Conservation (phyloP, 2,888 invertebrate species). For the Meganola albula region DNA sequence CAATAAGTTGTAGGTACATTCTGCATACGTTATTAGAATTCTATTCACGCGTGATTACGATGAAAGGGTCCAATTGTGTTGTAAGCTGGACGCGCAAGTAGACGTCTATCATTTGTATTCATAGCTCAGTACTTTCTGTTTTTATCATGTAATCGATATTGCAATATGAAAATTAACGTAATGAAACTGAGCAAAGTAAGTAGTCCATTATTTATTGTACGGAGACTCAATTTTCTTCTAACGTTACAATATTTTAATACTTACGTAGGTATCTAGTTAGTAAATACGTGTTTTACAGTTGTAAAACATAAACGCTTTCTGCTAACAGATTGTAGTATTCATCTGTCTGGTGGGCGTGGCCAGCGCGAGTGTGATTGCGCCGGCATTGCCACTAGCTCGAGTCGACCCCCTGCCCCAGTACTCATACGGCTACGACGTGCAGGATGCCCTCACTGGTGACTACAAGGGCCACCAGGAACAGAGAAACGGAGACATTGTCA, state of each 20-base stretch:
- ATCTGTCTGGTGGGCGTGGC: conserved; percentile 58
- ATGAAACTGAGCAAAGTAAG: no score
- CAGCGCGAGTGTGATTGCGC: conserved; percentile 55
- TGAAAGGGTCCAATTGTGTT: conserved; percentile 29
- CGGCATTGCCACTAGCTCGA: conserved; percentile 49
- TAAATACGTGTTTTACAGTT: no score
- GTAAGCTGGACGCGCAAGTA: conserved; percentile 26
- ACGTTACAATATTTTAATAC: no score
- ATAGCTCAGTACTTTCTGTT: conserved; percentile 20
- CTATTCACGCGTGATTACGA: conserved; percentile 31
- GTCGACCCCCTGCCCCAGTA: conserved; percentile 73
- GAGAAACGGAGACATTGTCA: conserved; percentile 76
- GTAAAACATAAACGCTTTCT: no score
- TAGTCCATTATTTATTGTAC: conserved; percentile 1
- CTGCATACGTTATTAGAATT: conserved; percentile 30
- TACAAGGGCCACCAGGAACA: conserved; percentile 77
- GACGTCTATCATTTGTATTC: conserved; percentile 15
- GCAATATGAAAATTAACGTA: no score
- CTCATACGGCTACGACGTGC: conserved; percentile 77
- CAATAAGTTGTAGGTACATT: conserved; percentile 5
- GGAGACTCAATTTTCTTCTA: no score
- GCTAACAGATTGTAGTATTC: conserved; percentile 68
- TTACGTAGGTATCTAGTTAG: no score
- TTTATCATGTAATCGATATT: conserved; percentile 19
- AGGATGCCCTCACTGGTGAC: conserved; percentile 78